Conservation (phyloP, 2,797 vertebrate species). For the Hephaestus fuliginosus region DNA sequence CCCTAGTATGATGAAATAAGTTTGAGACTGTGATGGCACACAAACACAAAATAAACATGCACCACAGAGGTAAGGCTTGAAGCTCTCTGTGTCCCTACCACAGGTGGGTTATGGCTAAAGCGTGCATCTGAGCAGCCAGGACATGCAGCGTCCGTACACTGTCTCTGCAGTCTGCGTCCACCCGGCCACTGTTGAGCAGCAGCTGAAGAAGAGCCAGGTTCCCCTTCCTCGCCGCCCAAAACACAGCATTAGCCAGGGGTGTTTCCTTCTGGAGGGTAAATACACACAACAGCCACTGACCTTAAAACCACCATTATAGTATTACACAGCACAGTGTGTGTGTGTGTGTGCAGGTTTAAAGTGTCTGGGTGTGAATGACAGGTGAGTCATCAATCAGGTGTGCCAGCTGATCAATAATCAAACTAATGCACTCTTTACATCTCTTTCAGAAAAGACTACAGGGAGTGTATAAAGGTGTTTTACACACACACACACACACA, state of each 20-base stretch:
- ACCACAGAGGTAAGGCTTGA: constrained; percentile 43
- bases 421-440: not conserved
- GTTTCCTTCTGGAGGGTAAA: constrained; percentile 93
- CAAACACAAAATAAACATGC: constrained; percentile 41
- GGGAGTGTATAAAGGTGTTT: not conserved
- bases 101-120: constrained; percentile 65
- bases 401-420: constrained; percentile 6
- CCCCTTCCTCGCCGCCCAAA: constrained; percentile 96
- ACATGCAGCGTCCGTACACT: constrained; percentile 88
- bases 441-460: not conserved
- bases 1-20: not conserved
- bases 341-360: constrained; percentile 1
- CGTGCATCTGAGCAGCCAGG: constrained; percentile 63
- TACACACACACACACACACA: not conserved
- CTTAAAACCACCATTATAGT: constrained; percentile 54
- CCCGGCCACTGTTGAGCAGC: constrained; percentile 95
- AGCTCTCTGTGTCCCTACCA: constrained; percentile 57
- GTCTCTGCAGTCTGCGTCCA: constrained; percentile 98
- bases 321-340: constrained; percentile 30
- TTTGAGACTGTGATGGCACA: not conserved
- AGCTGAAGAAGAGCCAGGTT: constrained; percentile 96
- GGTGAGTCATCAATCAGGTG: constrained; percentile 10
- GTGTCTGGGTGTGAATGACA: constrained; percentile 18
- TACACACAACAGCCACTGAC: constrained; percentile 68
- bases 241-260: constrained; percentile 96